phyloP scores from a whole-genome alignment of 1,140 invertebrate species.

The Penaeus indicus region DNA sequence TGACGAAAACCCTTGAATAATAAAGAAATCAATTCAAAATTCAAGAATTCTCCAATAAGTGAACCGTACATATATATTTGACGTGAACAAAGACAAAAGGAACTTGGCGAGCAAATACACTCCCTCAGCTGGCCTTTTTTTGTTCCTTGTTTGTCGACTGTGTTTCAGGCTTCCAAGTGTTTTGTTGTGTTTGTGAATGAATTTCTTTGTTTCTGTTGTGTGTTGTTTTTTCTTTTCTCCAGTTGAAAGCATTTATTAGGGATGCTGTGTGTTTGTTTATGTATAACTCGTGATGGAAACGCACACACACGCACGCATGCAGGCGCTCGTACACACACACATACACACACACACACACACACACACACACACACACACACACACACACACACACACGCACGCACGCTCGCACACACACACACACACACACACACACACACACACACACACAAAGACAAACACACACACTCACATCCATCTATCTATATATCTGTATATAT shows the following conservation, averaged over 20 bases:
- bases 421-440: neutral
- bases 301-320: neutral
- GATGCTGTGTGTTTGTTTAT: neutral
- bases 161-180: too few species aligned
- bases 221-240: neutral
- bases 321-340: neutral
- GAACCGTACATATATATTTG: too few species aligned
- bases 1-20: too few species aligned
- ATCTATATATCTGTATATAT: neutral
- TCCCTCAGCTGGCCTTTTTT: too few species aligned
- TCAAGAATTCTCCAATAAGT: too few species aligned
- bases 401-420: neutral
- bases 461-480: too few species aligned
- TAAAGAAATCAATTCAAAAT: too few species aligned
- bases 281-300: neutral
- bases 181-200: too few species aligned
- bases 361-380: conserved; percentile 4
- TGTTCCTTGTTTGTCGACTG: too few species aligned
- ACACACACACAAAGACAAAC: neutral
- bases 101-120: too few species aligned
- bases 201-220: too few species aligned
- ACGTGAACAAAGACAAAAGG: too few species aligned
- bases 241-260: neutral
- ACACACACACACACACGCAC: neutral
- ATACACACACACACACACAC: neutral